Conservation (phyloP, 2,888 invertebrate species). For the Osmoderma eremita region DNA sequence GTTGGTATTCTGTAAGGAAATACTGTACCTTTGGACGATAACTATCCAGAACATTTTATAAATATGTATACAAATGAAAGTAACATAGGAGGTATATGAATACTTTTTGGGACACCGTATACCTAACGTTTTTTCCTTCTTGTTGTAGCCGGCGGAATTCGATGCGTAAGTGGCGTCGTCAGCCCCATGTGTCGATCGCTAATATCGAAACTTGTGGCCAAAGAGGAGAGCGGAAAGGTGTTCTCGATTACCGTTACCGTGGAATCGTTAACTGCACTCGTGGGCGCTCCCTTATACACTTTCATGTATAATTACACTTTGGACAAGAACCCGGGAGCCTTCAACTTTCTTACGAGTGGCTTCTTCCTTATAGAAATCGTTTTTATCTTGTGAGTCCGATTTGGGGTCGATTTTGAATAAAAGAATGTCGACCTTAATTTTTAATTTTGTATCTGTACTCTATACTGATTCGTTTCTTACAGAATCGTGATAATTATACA, state of each 20-base stretch:
- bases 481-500: conserved; percentile 17
- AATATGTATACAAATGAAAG: too few species aligned
- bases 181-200: conserved; percentile 70
- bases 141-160: conserved; percentile 64
- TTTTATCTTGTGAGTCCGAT: conserved; percentile 66
- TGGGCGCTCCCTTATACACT: conserved; percentile 72
- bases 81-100: neutral
- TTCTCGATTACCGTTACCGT: conserved; percentile 75
- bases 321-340: conserved; percentile 68
- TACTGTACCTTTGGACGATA: neutral
- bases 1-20: neutral
- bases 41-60: too few species aligned
- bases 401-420: neutral
- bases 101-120: neutral
- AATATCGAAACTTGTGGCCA: conserved; percentile 70
- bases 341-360: conserved; percentile 68
- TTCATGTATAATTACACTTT: conserved; percentile 71
- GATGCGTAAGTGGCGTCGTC: conserved; percentile 67
- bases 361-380: conserved; percentile 64
- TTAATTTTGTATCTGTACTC: too few species aligned
- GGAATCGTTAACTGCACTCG: conserved; percentile 72
- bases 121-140: neutral
- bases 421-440: too few species aligned
- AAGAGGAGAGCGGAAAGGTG: conserved; percentile 70
- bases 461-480: neutral